Conservation (phyloP, 2,888 invertebrate species). For the Cosmorhoe ocellata region DNA sequence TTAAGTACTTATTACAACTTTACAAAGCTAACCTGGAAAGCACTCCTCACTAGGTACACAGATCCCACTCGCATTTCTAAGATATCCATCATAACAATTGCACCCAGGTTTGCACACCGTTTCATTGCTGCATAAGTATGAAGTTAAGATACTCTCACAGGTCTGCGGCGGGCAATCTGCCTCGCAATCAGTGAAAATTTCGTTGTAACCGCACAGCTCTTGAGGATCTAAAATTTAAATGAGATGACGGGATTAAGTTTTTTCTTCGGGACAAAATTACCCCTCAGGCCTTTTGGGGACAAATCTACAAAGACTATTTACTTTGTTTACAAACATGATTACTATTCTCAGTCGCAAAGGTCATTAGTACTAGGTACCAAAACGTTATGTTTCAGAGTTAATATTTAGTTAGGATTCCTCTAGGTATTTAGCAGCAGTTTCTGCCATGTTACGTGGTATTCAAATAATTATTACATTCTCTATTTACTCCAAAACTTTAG, state of each 20-base stretch:
- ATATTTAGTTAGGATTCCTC: no score
- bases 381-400: no score
- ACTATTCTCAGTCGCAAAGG: neutral
- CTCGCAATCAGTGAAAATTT: slow-evolving; percentile 28
- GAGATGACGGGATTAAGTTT: slow-evolving; percentile 22
- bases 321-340: slow-evolving; percentile 10
- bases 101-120: slow-evolving; percentile 34
- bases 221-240: slow-evolving; percentile 25
- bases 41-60: slow-evolving; percentile 40
- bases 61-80: slow-evolving; percentile 35
- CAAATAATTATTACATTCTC: no score
- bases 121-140: slow-evolving; percentile 14
- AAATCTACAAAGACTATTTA: slow-evolving; percentile 11
- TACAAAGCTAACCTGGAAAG: slow-evolving; percentile 13
- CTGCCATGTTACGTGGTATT: no score
- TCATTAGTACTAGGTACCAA: no score
- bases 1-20: neutral
- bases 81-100: slow-evolving; percentile 30
- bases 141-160: slow-evolving; percentile 30
- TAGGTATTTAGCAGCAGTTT: no score
- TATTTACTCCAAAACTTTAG: no score
- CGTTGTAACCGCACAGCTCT: slow-evolving; percentile 34
- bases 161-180: slow-evolving; percentile 36
- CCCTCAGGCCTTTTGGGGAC: slow-evolving; percentile 8
- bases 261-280: slow-evolving; percentile 13